Evolutionary conservation across 2,888 invertebrate genomes (phyloP).

Genomic region (Andrena fulva): DNA sequence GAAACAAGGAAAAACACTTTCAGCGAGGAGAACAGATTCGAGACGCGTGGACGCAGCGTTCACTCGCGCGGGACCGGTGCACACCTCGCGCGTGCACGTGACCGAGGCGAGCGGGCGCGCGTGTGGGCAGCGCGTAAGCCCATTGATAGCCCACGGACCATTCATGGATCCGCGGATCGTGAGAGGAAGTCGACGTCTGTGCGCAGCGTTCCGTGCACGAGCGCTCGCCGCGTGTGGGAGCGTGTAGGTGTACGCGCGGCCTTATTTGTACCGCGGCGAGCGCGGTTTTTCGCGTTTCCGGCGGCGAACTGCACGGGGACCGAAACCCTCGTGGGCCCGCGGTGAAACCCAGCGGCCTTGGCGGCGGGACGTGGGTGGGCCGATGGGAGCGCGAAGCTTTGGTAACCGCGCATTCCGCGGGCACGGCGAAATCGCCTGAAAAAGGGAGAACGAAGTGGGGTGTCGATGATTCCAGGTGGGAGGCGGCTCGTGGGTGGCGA

Average conservation of each 20-base stretch:
- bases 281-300: conserved; percentile 69
- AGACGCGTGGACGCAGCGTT: not conserved
- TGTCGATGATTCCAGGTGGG: conserved; percentile 38
- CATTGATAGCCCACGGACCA: conserved; percentile 81
- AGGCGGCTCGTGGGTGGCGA: conserved; percentile 30
- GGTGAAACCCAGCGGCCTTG: conserved; percentile 42
- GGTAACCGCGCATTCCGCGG: not conserved
- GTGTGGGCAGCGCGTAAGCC: conserved; percentile 71
- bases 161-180: conserved; percentile 80
- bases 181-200: conserved; percentile 75
- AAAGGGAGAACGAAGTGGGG: conserved; percentile 32
- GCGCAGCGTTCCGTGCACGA: conserved; percentile 36
- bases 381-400: not conserved
- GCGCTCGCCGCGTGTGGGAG: conserved; percentile 27
- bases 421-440: conserved; percentile 20
- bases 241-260: conserved; percentile 74
- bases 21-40: not conserved
- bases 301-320: conserved; percentile 26
- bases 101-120: conserved; percentile 30
- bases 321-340: conserved; percentile 30
- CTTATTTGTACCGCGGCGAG: conserved; percentile 76
- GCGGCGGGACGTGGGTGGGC: not conserved
- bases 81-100: conserved; percentile 46
- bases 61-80: conserved; percentile 62
- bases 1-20: not conserved